These are phyloP conservation scores for Andrena hattorfiana DNA, from an alignment of 2,888 invertebrate genomes.

Conservation along the genomic window DNA sequence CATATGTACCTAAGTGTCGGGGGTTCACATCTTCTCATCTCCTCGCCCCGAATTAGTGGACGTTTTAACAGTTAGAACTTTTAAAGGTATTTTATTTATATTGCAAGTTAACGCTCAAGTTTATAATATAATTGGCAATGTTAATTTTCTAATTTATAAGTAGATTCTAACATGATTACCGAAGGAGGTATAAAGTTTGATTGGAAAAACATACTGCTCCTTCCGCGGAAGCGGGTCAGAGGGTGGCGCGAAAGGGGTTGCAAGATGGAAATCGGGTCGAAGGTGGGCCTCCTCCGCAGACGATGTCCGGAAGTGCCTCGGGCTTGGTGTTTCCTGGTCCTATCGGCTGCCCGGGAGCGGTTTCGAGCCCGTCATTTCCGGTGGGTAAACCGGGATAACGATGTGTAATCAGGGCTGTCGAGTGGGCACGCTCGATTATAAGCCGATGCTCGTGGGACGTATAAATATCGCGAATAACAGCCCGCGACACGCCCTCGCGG, in stretches of 20 bases:
- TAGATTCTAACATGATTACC: no score
- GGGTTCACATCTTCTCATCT: no score
- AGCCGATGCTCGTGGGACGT: conserved; percentile 81
- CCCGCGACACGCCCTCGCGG: conserved; percentile 48
- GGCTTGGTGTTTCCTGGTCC: conserved; percentile 58
- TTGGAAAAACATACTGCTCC: neutral
- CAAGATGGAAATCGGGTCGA: conserved; percentile 13
- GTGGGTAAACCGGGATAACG: conserved; percentile 83
- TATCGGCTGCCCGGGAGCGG: conserved; percentile 60
- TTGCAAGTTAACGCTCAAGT: no score
- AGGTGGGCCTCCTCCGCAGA: conserved; percentile 23
- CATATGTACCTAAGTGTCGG: no score
- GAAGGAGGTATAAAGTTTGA: no score
- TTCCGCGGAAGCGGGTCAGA: neutral
- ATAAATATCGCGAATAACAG: conserved; percentile 83
- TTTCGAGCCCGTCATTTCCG: conserved; percentile 80
- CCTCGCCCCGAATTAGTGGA: no score
- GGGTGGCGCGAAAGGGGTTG: neutral
- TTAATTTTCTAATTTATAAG: no score
- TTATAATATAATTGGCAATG: no score
- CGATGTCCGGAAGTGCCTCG: conserved; percentile 56
- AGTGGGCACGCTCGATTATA: conserved; percentile 79
- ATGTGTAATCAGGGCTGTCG: conserved; percentile 82
- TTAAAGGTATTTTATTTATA: no score
- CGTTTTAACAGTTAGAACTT: no score